Conservation (phyloP, 2,113 vertebrate species). For the Mixornis gularis region DNA sequence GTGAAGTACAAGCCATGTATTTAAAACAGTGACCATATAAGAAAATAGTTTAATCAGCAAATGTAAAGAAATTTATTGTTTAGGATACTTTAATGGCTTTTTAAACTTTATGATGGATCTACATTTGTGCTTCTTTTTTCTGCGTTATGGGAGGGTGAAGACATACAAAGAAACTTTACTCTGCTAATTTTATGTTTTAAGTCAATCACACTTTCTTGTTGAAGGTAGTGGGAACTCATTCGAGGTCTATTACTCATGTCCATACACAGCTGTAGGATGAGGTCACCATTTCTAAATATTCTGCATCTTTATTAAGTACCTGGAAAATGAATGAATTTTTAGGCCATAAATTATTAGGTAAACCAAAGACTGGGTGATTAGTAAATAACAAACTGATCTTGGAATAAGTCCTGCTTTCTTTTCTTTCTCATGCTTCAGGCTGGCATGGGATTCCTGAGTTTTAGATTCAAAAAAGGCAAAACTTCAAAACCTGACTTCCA, state of each 20-base stretch:
- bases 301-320: background rate
- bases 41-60: background rate
- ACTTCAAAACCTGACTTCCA: background rate
- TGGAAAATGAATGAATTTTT: background rate
- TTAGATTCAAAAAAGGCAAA: background rate
- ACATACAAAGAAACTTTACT: background rate
- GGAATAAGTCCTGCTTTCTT: background rate
- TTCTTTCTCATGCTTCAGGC: background rate
- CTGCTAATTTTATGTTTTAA: background rate
- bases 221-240: background rate
- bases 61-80: background rate
- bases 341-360: background rate
- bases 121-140: background rate
- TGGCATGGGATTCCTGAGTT: background rate
- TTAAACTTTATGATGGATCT: background rate
- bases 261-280: background rate
- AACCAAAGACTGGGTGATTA: background rate
- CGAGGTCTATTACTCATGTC: background rate
- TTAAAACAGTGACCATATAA: background rate
- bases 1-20: background rate
- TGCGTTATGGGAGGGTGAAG: background rate
- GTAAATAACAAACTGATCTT: background rate
- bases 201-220: background rate
- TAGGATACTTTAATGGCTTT: background rate
- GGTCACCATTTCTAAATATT: background rate